Base-by-base conservation (phyloP, 2,113 vertebrate genomes). In the Gadus chalcogrammus region DNA sequence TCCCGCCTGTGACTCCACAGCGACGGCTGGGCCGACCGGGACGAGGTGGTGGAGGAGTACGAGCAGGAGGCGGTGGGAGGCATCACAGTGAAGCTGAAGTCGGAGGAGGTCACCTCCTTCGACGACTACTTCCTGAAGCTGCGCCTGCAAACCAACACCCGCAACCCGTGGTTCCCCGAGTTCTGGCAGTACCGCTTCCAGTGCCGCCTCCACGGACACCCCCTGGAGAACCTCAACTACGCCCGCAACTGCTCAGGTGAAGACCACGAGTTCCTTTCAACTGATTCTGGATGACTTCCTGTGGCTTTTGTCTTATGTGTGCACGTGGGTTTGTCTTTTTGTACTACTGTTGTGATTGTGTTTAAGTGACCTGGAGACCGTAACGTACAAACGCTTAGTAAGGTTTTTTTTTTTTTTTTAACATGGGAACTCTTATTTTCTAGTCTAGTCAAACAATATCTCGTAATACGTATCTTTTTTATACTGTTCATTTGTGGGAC, bases 161-260 rank as follows among this genome's bases (percentile, higher is more conserved):
- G 97, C 72, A 99, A 99, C 80, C 97, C 97, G 0, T 99, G 97
- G 97, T 99, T 99, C 71, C 93, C 95, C 0, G 97, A 99, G 82
- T 99, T 99, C 91, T 99, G 97, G 97, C 97, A 99, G 84, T 92
- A 99, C 79, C 94, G 95, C 3, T 99, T 99, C 76, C 96, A 99
- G 88, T 99, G 97, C 72, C 95, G 96, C 60, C 91, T 99, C 12
- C 93, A 93, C 0, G 97, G 97, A 64, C 95, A 98, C 71, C 92
- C 93, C 0, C 92, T 90, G 53, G 97, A 99, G 87, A 98, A 99
- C 78, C 81, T 71, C 18, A 96, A 95, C 80, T 98, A 95, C 83
- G 94, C 89, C 72, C 94, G 90, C 71, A 95, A 97, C 84, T 99
- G 97, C 85, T 95, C 96, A 88, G 97, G 97, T 99, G 96, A 22